Base-by-base conservation (phyloP, 1,140 invertebrate species). In the Brachionus rubens region DNA sequence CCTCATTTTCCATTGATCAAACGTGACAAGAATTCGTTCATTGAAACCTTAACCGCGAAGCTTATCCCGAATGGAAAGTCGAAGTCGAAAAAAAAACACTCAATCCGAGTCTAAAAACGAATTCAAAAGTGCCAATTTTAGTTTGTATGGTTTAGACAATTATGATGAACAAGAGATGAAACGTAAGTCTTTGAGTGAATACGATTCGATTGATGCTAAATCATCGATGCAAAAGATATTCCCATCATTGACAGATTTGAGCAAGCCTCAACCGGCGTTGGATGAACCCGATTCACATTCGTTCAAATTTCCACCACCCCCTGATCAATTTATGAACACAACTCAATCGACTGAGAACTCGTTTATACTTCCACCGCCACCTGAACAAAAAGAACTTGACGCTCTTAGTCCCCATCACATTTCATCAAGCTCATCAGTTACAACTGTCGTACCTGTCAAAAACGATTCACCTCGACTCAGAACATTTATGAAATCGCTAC, bases 91-190 rank as follows among this genome's bases (percentile, higher is more conserved):
- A 33, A 28, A 14, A 10, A 56, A n/a, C 48, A 12, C 3, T 3
- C 24, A 36, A 36, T 36, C 9, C 33, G 9, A 36, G 33, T 36
- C 33, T n/a, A n/a, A n/a, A n/a, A 36, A 33, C 30, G 36, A 28
- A 10, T 65, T 43, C n/a, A 48, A 50, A 36, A 40, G 28, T 24
- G 68, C 50, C 28, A 54, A 72, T 30, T 40, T 72, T 5, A 72
- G 68, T 24, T 54, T 72, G 28, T 72, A 72, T 33, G 68, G 68
- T 19, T n/a, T 72, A 26, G 68, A 72, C 46, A 72, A 9, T 24
- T 43, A 72, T 5, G 68, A 72, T 9, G 68, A 72, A 0, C 46
- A 72, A 50, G 36, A 72, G 6, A 26, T 14, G 6, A 70, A 70
- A 46, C 14, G 54, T 14, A 33, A 16, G 5, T 59, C 54, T 3